Conservation (phyloP, 2,888 invertebrate species). For the Xestia c-nigrum region DNA sequence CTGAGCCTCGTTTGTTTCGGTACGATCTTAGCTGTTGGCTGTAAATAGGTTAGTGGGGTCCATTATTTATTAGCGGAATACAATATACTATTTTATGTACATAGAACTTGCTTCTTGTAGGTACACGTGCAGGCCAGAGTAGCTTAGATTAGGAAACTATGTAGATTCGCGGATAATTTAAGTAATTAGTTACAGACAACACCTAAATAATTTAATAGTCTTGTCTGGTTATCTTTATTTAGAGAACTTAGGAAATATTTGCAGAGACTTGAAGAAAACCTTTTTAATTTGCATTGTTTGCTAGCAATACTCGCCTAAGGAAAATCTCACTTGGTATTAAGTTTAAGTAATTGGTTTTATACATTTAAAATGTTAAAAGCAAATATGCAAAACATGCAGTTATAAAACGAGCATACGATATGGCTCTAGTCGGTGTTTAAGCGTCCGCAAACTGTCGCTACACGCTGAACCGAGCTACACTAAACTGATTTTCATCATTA, state of each 20-base stretch:
- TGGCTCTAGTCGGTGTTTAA: conserved; percentile 64
- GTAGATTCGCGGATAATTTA: background rate
- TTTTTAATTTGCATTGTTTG: background rate
- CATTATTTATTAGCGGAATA: conserved; percentile 60
- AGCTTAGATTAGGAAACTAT: background rate
- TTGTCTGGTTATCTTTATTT: background rate
- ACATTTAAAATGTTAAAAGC: background rate
- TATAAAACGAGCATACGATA: conserved; percentile 37
- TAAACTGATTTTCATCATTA: conserved; percentile 78
- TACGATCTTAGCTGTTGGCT: conserved; percentile 61
- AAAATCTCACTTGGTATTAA: background rate
- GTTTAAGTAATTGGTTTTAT: background rate
- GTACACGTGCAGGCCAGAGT: background rate
- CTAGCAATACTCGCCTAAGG: background rate
- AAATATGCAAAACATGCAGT: conserved; percentile 8
- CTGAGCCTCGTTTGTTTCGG: conserved; percentile 72
- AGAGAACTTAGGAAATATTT: background rate
- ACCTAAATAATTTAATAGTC: background rate
- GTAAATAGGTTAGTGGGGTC: conserved; percentile 57
- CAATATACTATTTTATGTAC: conserved; percentile 14
- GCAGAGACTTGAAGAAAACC: background rate
- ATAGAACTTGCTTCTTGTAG: background rate
- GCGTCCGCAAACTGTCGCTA: conserved; percentile 70
- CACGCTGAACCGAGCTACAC: conserved; percentile 69
- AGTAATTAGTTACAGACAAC: background rate